A percentile compares a stretch with the other conserved stretches of the same genome.
These are phyloP conservation scores for Melitaea cinxia DNA, from an alignment of 1,140 invertebrate species.

Conservation along the genomic window DNA sequence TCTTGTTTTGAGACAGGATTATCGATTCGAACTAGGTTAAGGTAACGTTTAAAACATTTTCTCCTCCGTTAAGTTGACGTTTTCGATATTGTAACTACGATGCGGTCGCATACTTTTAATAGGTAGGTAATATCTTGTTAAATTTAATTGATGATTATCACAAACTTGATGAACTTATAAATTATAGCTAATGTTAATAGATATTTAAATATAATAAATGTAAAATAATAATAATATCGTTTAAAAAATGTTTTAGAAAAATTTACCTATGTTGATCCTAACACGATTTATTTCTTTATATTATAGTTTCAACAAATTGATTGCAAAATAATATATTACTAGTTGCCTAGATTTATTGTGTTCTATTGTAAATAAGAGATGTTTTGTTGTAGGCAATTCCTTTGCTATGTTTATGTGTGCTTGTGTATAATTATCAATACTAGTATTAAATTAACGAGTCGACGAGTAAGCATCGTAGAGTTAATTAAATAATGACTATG, in stretches of 20 bases:
- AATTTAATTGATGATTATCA: constrained; percentile 76
- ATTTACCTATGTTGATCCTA: constrained; percentile 78
- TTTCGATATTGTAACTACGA: constrained; percentile 54
- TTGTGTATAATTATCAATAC: constrained; percentile 50
- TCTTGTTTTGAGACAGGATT: constrained; percentile 77
- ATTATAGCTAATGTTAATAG: constrained; percentile 80
- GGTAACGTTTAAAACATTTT: constrained; percentile 66
- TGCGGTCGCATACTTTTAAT: constrained; percentile 58
- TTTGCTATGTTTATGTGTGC: constrained; percentile 72
- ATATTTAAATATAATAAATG: constrained; percentile 74
- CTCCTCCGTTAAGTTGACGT: constrained; percentile 64
- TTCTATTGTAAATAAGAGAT: constrained; percentile 64
- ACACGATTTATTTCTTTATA: constrained; percentile 69
- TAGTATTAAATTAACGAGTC: constrained; percentile 34
- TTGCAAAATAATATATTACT: constrained; percentile 62
- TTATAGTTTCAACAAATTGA: constrained; percentile 60
- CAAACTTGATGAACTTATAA: constrained; percentile 75
- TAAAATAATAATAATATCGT: constrained; percentile 73
- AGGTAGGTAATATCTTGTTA: constrained; percentile 80
- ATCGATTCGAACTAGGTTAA: constrained; percentile 71
- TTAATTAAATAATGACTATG: constrained; percentile 11
- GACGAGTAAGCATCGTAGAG: constrained; percentile 41
- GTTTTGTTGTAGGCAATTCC: constrained; percentile 65
- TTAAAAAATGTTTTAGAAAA: constrained; percentile 79
- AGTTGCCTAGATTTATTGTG: constrained; percentile 63